A percentile compares a stretch with the other conserved stretches of the same genome.
These are phyloP conservation scores for Phainopepla nitens DNA, from an alignment of 2,113 vertebrate species.

Conservation along the genomic window DNA sequence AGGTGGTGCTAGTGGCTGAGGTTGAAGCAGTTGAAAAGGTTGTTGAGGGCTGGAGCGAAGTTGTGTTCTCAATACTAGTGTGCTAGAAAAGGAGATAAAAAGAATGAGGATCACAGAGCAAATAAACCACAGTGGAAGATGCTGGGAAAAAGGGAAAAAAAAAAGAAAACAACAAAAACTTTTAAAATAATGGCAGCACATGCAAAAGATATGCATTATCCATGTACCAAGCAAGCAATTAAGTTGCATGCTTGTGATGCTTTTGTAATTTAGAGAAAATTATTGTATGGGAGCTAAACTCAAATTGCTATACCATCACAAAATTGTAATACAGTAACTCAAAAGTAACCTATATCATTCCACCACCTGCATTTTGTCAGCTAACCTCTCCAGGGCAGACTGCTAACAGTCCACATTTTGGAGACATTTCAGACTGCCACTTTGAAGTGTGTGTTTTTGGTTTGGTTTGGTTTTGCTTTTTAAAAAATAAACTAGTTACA, in stretches of 20 bases:
- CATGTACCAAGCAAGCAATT: neutral
- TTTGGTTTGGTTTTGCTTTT: too few species aligned
- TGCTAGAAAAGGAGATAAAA: slow-evolving; percentile 76
- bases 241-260: neutral
- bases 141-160: neutral
- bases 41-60: slow-evolving; percentile 77
- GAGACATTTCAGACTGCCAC: neutral
- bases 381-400: neutral
- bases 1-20: slow-evolving; percentile 69
- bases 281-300: neutral
- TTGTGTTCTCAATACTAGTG: slow-evolving; percentile 79
- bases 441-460: neutral
- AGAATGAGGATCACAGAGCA: neutral
- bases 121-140: neutral
- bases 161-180: neutral
- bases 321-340: neutral
- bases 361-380: neutral
- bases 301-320: neutral
- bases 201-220: neutral
- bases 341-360: rapidly evolving
- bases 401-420: neutral
- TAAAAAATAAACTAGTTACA: neutral
- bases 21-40: slow-evolving; percentile 74
- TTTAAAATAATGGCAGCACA: neutral
- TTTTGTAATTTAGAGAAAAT: neutral